phyloP scores from a whole-genome alignment of 2,888 invertebrate genomes.

The Eupithecia inturbata region DNA sequence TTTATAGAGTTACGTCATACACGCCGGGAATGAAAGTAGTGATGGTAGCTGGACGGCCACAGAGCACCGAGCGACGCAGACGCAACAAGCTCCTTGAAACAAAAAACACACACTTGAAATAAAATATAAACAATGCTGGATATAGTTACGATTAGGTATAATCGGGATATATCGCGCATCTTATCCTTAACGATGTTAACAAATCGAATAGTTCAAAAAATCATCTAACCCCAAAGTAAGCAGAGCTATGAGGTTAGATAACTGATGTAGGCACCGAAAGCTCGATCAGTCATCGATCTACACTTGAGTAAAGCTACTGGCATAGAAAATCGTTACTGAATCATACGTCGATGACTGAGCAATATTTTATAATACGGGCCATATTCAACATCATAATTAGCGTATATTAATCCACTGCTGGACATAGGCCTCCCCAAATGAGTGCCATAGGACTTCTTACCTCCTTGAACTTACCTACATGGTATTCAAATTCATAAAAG shows the following conservation, averaged over 20 bases:
- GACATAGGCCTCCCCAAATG: too few species aligned
- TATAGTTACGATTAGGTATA: neutral
- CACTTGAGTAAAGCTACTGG: too few species aligned
- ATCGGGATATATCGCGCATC: neutral
- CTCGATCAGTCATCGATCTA: too few species aligned
- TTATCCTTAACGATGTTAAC: neutral
- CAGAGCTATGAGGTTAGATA: neutral
- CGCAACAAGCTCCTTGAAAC: slow-evolving; percentile 24
- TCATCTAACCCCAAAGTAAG: neutral
- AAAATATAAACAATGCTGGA: neutral
- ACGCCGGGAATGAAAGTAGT: slow-evolving; percentile 83
- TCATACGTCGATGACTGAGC: too few species aligned
- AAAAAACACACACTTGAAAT: neutral
- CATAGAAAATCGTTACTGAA: too few species aligned
- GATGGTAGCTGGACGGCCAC: slow-evolving; percentile 73
- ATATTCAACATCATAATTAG: too few species aligned
- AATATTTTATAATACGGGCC: too few species aligned
- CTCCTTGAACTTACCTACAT: neutral
- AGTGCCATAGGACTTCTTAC: too few species aligned
- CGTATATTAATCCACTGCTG: too few species aligned
- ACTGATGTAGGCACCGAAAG: too few species aligned
- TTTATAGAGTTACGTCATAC: slow-evolving; percentile 84
- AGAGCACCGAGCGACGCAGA: slow-evolving; percentile 70
- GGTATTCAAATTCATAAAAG: neutral
- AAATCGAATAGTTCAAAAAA: neutral